These are phyloP conservation scores for Meriones psammophilus DNA, from an alignment of 2,797 vertebrate species.

Conservation along the genomic window DNA sequence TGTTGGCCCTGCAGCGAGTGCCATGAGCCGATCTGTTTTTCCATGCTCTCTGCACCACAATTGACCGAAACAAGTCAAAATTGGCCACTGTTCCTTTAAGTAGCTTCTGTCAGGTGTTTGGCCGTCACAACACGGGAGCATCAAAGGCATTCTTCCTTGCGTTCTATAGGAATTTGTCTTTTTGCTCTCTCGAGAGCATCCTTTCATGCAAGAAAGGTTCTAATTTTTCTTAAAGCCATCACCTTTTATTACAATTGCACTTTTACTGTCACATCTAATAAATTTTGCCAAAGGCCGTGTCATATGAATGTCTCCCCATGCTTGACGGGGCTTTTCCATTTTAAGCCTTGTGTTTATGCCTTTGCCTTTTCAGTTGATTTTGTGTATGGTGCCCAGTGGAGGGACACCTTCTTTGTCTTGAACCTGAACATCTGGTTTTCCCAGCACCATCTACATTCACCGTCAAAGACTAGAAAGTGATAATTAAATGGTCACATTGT, in stretches of 20 bases:
- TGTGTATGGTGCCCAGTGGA: not conserved
- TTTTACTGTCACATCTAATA: not conserved
- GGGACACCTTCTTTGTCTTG: not conserved
- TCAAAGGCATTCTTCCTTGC: not conserved
- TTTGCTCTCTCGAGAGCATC: not conserved
- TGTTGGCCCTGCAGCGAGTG: not conserved
- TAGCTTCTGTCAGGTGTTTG: not conserved
- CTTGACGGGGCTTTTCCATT: not conserved
- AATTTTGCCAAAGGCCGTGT: not conserved
- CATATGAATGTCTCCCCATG: too few species aligned
- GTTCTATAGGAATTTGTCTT: not conserved
- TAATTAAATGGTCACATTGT: not conserved
- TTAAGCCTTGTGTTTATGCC: not conserved
- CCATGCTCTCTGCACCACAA: not conserved
- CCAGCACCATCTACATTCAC: not conserved
- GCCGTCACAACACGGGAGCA: not conserved
- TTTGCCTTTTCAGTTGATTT: not conserved
- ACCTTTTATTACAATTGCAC: not conserved
- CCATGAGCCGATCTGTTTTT: not conserved
- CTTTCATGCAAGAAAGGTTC: not conserved
- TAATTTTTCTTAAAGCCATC: not conserved
- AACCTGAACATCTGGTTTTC: not conserved
- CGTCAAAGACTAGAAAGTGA: not conserved
- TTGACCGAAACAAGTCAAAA: not conserved
- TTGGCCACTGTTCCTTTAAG: too few species aligned